These are phyloP conservation scores for Platanista minor DNA, from an alignment of 2,113 vertebrate species.

Conservation along the genomic window DNA sequence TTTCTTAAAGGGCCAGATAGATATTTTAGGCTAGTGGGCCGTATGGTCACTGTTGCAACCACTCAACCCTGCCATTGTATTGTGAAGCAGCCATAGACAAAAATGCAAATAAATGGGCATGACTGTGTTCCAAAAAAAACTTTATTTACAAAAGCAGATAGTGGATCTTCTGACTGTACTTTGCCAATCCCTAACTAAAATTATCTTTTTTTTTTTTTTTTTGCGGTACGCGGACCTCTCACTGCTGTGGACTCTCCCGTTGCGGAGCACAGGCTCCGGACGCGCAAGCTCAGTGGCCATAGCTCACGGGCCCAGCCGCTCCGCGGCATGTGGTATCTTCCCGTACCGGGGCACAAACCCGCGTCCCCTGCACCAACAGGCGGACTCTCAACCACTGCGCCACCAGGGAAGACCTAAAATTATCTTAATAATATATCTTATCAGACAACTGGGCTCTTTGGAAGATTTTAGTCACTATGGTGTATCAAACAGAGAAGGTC, in stretches of 20 bases:
- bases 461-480: neutral
- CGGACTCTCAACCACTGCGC: too few relatives aligned
- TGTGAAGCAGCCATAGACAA: neutral
- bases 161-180: neutral
- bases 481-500: neutral
- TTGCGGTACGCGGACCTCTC: too few relatives aligned
- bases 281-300: too few relatives aligned
- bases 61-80: neutral
- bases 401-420: too few relatives aligned
- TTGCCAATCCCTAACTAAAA: neutral
- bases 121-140: neutral
- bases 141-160: neutral
- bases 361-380: too few relatives aligned
- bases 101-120: neutral
- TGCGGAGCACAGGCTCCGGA: too few relatives aligned
- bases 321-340: too few relatives aligned
- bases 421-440: neutral
- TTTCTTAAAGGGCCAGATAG: neutral
- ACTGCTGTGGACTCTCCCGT: too few relatives aligned
- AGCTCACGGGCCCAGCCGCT: too few relatives aligned
- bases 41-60: neutral
- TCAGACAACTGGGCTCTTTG: neutral
- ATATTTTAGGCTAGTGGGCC: neutral
- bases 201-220: too few relatives aligned
- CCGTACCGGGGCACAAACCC: too few relatives aligned